phyloP scores from a whole-genome alignment of 2,113 vertebrate species.

The Clarias batrachus region DNA sequence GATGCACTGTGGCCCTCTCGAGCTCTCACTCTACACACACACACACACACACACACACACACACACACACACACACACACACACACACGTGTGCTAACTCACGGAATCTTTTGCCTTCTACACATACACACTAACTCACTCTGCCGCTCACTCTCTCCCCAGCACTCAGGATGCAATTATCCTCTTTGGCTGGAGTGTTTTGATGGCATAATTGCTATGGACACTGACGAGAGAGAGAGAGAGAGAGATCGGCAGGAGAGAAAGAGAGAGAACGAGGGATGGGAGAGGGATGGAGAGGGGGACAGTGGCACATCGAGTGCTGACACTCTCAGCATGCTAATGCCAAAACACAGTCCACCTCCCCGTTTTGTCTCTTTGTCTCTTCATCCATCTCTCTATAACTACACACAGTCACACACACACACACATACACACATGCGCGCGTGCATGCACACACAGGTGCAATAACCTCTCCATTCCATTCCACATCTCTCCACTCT shows the following conservation, averaged over 20 bases:
- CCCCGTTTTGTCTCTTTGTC: slow-evolving; percentile 55
- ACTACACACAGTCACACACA: slow-evolving; percentile 26
- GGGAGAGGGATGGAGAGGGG: slow-evolving; percentile 65
- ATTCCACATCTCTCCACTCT: slow-evolving; percentile 47
- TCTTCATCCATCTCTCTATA: slow-evolving; percentile 67
- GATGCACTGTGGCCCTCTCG: slow-evolving; percentile 37
- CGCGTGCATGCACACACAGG: slow-evolving; percentile 46
- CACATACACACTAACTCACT: slow-evolving; percentile 49
- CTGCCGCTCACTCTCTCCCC: slow-evolving; percentile 62
- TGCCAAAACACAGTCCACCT: slow-evolving; percentile 66
- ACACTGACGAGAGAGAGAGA: slow-evolving; percentile 76
- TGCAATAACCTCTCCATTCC: slow-evolving; percentile 51
- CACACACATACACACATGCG: slow-evolving; percentile 36
- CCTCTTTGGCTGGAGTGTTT: slow-evolving; percentile 80
- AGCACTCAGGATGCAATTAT: slow-evolving; percentile 73
- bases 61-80: slow-evolving; percentile 30
- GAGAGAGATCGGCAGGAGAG: slow-evolving; percentile 65
- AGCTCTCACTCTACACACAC: slow-evolving; percentile 23
- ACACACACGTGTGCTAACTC: slow-evolving; percentile 6
- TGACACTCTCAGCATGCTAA: slow-evolving; percentile 80
- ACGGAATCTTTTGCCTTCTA: slow-evolving; percentile 3
- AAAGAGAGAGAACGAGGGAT: slow-evolving; percentile 63
- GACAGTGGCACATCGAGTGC: slow-evolving; percentile 61
- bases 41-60: slow-evolving; percentile 24
- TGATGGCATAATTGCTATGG: slow-evolving; percentile 81